A percentile compares a stretch with the other conserved stretches of the same genome.
Evolutionary conservation across 2,113 vertebrate genomes (phyloP).

Genomic region (Chamaetylas fuelleborni): DNA sequence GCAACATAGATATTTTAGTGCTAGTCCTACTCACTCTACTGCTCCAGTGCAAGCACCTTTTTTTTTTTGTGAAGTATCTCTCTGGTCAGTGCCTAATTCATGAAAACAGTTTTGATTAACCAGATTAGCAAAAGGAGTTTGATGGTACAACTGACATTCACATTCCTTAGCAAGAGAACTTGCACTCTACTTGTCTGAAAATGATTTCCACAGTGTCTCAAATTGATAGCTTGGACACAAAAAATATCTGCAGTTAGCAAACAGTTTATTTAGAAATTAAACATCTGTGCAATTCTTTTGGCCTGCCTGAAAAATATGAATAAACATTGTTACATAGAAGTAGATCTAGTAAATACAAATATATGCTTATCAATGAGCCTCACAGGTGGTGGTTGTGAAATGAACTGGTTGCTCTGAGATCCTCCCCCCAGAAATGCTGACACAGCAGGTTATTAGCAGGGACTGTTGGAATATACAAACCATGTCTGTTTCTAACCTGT

Average conservation of each 20-base stretch:
- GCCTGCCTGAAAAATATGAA: background rate
- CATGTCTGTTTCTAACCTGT: background rate
- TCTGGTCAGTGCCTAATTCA: background rate
- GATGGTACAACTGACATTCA: background rate
- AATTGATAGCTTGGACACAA: background rate
- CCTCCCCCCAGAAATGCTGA: background rate
- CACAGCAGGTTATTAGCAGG: background rate
- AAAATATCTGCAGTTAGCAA: background rate
- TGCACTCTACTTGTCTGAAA: background rate
- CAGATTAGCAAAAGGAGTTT: background rate
- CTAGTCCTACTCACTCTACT: background rate
- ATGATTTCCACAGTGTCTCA: background rate
- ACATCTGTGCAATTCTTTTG: background rate
- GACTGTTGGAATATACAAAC: background rate
- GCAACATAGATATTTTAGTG: background rate
- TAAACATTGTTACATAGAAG: background rate
- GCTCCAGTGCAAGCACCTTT: background rate
- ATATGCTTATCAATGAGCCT: background rate
- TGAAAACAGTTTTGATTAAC: background rate
- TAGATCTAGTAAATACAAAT: background rate
- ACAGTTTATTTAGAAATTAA: background rate
- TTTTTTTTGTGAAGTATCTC: background rate
- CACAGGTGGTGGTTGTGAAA: background rate
- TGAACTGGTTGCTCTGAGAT: background rate
- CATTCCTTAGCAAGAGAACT: background rate